phyloP scores from a whole-genome alignment of 2,797 vertebrate species.

The Helicolenus hilgendorfi region DNA sequence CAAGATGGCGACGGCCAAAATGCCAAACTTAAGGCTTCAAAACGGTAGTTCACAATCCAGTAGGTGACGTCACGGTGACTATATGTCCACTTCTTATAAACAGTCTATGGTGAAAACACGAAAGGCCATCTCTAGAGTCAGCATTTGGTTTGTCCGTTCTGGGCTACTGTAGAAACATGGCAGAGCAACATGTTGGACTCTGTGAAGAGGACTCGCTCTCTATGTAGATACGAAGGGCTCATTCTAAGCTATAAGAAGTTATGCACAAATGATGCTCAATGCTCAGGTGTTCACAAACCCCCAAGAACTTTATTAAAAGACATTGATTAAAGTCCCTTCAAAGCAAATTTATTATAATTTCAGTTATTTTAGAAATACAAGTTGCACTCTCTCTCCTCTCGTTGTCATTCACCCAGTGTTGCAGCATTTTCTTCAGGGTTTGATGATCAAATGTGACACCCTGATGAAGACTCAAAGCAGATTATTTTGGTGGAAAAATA shows the following conservation, averaged over 20 bases:
- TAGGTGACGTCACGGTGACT: no score
- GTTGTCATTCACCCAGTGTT: not conserved
- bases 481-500: not conserved
- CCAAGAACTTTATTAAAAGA: not conserved
- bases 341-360: not conserved
- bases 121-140: no score
- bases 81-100: no score
- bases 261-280: not conserved
- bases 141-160: no score
- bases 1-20: no score
- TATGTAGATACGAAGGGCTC: no score
- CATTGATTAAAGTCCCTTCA: not conserved
- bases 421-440: not conserved
- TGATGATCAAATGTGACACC: not conserved
- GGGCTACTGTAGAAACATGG: no score
- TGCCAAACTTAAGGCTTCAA: no score
- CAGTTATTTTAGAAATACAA: not conserved
- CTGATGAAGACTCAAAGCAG: not conserved
- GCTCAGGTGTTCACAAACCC: not conserved
- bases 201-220: no score
- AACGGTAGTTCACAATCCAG: no score
- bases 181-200: no score
- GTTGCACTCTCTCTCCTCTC: not conserved
- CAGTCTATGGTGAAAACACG: no score
- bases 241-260: not conserved